Evolutionary conservation across 2,113 vertebrate genomes (phyloP).

Genomic region (Upupa epops): DNA sequence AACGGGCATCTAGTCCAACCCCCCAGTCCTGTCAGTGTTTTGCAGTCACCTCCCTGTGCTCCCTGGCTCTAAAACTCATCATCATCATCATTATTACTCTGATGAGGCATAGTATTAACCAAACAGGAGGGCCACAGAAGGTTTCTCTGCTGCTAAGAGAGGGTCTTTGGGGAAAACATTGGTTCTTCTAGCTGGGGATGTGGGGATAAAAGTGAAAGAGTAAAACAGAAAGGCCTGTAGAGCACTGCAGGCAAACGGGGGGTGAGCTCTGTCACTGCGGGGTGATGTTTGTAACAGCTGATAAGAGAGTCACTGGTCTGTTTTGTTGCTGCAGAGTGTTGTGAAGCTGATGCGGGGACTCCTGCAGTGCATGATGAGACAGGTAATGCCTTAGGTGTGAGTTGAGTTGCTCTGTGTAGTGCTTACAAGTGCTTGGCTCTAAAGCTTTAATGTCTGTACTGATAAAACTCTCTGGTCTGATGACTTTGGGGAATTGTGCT

Average conservation of each 20-base stretch:
- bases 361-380: constrained; percentile 98
- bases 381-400: constrained; percentile 77
- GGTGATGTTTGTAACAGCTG: background rate
- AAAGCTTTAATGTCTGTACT: background rate
- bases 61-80: background rate
- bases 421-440: background rate
- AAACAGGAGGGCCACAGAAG: background rate
- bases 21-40: background rate
- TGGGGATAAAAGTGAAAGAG: background rate
- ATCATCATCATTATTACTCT: background rate
- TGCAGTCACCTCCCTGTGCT: background rate
- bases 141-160: background rate
- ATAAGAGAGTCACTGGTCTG: background rate
- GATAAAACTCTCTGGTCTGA: background rate
- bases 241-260: background rate
- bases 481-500: background rate
- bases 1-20: too few relatives aligned
- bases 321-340: constrained; percentile 86
- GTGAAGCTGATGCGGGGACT: constrained; percentile 98
- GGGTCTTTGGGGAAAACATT: background rate
- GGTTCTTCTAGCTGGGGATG: background rate
- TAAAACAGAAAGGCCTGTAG: background rate
- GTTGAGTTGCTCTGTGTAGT: background rate
- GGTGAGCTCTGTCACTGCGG: background rate
- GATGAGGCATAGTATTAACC: background rate